A percentile compares a stretch with the other conserved stretches of the same genome.
Evolutionary conservation across 37 sponge, comb jelly and placozoan species (phyloP).

Genomic region (Bolinopsis microptera): DNA sequence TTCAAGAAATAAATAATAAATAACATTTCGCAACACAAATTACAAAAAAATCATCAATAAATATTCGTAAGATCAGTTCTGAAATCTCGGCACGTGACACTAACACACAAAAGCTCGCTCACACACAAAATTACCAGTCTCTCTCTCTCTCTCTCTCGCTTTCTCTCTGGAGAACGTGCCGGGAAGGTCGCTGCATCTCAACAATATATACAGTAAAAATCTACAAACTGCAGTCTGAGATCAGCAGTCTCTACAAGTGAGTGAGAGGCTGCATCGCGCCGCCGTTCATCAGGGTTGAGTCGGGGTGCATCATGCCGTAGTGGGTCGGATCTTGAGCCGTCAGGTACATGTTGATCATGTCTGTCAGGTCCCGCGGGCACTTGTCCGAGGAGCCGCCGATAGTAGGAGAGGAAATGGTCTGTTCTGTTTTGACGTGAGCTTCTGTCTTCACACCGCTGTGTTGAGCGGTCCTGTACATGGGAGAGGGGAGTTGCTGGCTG

Average conservation of each 20-base stretch:
- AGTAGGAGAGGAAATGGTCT: constrained; percentile 32
- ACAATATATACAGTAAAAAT: constrained; percentile 48
- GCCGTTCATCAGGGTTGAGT: constrained; percentile 8
- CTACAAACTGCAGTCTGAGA: not conserved
- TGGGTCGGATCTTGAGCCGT: constrained; percentile 58
- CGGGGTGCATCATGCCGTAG: constrained; percentile 44
- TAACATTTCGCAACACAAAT: constrained; percentile 64
- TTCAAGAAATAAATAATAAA: constrained; percentile 66
- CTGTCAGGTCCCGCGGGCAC: constrained; percentile 60
- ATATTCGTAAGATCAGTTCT: constrained; percentile 37
- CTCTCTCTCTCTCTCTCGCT: not conserved
- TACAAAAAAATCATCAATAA: constrained; percentile 65
- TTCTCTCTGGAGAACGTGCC: not conserved
- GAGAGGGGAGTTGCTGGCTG: constrained; percentile 12
- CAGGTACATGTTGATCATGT: constrained; percentile 67
- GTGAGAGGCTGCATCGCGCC: constrained; percentile 63
- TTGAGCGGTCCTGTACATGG: constrained; percentile 54
- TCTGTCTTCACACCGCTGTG: constrained; percentile 37
- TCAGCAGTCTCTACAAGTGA: not conserved
- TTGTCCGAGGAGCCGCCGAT: constrained; percentile 56
- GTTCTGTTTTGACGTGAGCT: constrained; percentile 37
- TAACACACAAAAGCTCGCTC: not conserved
- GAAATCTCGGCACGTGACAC: not conserved
- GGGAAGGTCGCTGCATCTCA: not conserved
- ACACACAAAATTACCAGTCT: not conserved